Evolutionary conservation across 2,797 vertebrate species (phyloP).

Genomic region (Chaenodraco wilsoni): DNA sequence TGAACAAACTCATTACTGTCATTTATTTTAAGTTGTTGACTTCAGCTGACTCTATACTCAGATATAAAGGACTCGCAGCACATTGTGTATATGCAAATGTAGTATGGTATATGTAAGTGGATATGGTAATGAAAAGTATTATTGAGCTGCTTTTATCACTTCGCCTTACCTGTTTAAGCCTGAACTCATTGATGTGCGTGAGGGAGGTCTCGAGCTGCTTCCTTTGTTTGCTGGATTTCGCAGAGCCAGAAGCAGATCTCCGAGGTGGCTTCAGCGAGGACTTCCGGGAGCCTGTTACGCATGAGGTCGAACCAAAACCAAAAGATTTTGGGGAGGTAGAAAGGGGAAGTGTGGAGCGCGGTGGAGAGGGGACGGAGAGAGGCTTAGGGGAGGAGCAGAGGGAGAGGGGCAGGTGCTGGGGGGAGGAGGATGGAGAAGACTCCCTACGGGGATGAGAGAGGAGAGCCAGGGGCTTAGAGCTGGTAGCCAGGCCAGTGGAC

Average conservation of each 20-base stretch:
- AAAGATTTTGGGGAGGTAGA: slow-evolving; percentile 91
- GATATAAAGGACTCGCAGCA: slow-evolving; percentile 7
- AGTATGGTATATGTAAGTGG: slow-evolving; percentile 10
- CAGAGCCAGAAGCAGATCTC: slow-evolving; percentile 59
- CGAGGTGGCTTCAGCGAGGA: slow-evolving; percentile 66
- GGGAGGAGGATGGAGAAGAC: slow-evolving; percentile 88
- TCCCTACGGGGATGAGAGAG: slow-evolving; percentile 90
- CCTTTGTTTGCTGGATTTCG: slow-evolving; percentile 89
- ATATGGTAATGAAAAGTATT: not conserved
- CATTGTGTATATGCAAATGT: slow-evolving; percentile 8
- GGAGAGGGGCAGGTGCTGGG: slow-evolving; percentile 87
- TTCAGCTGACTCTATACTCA: slow-evolving; percentile 23
- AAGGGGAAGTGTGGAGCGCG: slow-evolving; percentile 87
- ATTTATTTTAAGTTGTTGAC: slow-evolving; percentile 35
- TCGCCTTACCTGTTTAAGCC: slow-evolving; percentile 92
- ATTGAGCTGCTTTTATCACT: slow-evolving; percentile 21
- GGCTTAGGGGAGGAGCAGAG: slow-evolving; percentile 90
- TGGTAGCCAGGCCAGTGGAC: slow-evolving; percentile 93
- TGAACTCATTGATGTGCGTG: slow-evolving; percentile 90
- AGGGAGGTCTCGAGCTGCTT: slow-evolving; percentile 94
- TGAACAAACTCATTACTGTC: slow-evolving; percentile 38
- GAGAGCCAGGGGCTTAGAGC: slow-evolving; percentile 91
- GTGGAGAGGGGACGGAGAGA: slow-evolving; percentile 92
- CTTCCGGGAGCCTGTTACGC: slow-evolving; percentile 76
- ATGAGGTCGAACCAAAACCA: slow-evolving; percentile 74